phyloP scores from a whole-genome alignment of 1,140 invertebrate genomes.

The Formica exsecta region DNA sequence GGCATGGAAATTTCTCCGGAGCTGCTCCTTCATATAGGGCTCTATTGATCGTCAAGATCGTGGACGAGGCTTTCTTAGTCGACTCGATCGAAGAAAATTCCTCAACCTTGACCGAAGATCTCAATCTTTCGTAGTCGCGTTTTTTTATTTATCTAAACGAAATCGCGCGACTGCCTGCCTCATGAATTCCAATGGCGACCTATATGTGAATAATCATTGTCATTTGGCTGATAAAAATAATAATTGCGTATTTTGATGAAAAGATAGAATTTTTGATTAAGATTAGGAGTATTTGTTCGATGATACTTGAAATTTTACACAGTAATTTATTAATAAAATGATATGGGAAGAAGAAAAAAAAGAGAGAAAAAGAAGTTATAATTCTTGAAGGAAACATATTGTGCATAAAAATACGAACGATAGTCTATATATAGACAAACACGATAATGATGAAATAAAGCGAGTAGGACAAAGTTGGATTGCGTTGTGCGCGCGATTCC shows the following conservation, averaged over 20 bases:
- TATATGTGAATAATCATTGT: not conserved
- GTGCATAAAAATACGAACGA: slow-evolving; percentile 20
- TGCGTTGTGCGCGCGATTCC: slow-evolving; percentile 13
- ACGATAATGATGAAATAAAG: slow-evolving; percentile 39
- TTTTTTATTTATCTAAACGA: not conserved
- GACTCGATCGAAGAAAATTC: not conserved
- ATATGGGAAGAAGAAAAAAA: too few species aligned
- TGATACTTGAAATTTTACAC: not conserved
- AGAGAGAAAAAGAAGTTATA: not conserved
- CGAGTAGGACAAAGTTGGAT: slow-evolving; percentile 21
- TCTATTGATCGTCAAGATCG: slow-evolving; percentile 82
- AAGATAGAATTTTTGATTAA: slow-evolving; percentile 13
- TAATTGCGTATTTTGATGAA: not conserved
- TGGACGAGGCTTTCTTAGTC: slow-evolving; percentile 39
- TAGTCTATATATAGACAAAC: slow-evolving; percentile 14
- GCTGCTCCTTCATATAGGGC: slow-evolving; percentile 57
- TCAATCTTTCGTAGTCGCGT: not conserved
- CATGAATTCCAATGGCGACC: not conserved
- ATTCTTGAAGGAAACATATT: not conserved
- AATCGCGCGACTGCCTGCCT: not conserved
- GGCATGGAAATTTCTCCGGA: slow-evolving; percentile 69
- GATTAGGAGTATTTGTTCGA: not conserved
- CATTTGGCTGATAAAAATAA: not conserved
- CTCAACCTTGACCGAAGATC: slow-evolving; percentile 25
- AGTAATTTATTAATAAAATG: not conserved